A percentile compares a stretch with the other conserved stretches of the same genome.
Conservation (phyloP, 1,140 invertebrate genomes). For the Dicyema japonicum region DNA sequence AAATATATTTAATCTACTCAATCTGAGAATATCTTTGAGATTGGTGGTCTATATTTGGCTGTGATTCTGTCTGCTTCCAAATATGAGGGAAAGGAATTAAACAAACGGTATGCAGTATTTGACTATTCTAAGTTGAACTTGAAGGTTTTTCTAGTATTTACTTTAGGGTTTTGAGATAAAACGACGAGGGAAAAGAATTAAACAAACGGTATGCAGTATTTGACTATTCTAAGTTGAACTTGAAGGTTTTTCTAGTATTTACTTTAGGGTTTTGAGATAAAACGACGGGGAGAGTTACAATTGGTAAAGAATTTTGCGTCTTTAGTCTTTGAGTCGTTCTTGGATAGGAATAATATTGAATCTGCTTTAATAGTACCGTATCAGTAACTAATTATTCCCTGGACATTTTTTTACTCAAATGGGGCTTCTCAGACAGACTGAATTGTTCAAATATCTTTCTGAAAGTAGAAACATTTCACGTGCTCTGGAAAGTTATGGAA, state of each 20-base stretch:
- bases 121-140: too few relatives aligned
- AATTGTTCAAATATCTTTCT: slow-evolving; percentile 76
- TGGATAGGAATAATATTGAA: slow-evolving; percentile 39
- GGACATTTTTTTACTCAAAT: slow-evolving; percentile 63
- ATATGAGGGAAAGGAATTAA: slow-evolving; percentile 85
- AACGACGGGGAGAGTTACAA: slow-evolving; percentile 71
- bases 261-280: slow-evolving; percentile 68
- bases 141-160: too few relatives aligned
- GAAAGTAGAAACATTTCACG: slow-evolving; percentile 87
- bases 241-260: too few relatives aligned
- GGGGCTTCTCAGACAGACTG: slow-evolving; percentile 65
- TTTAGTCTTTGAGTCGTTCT: slow-evolving; percentile 74
- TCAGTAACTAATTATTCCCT: slow-evolving; percentile 93
- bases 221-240: slow-evolving; percentile 66
- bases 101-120: slow-evolving; percentile 91
- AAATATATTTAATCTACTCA: slow-evolving; percentile 39
- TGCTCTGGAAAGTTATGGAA: slow-evolving; percentile 78
- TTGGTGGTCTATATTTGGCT: slow-evolving; percentile 76
- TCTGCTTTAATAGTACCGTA: slow-evolving; percentile 64
- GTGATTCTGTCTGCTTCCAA: slow-evolving; percentile 93
- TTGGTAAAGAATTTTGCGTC: slow-evolving; percentile 93
- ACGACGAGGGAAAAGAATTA: slow-evolving; percentile 85
- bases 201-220: slow-evolving; percentile 95
- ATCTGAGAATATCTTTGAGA: slow-evolving; percentile 84
- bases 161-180: too few relatives aligned